Evolutionary conservation across 2,888 invertebrate species (phyloP), one percentile per base, ranked within the genome.

Genomic region (Eristalinus aeneus): DNA sequence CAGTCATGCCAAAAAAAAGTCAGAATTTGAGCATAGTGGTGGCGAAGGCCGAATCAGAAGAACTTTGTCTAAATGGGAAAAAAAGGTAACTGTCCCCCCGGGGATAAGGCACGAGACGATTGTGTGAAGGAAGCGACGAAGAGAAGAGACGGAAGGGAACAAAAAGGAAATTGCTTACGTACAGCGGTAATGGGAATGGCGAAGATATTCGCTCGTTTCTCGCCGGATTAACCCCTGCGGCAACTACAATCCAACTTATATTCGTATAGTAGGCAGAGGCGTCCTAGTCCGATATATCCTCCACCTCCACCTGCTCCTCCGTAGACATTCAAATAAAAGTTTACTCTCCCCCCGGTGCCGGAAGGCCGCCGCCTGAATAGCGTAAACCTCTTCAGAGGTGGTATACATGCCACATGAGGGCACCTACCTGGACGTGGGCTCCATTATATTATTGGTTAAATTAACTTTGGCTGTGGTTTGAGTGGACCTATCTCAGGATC

Each of bases 131-230:
- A 39, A 54, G 53, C 32, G 46, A 22, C 58, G 34, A 36, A 20
- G 11, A 12, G 36, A 20, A 1, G 6, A 27, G 39, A 56, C 64
- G 63, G 32, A 34, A 12, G 16, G 65, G 27, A 39, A 5, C 32
- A 79, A 53, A 76, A 56, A 78, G 65, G 72, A 85, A 85, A 85
- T 85, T 85, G 76, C 85, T 81, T 69, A 80, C 75, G 75, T 79
- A 78, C 64, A 76, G 77, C 69, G 54, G 61, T 75, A 75, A 74
- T 73, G 73, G 81, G n/a, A 63, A 68, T 76, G 76, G 72, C 58
- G 73, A 72, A 75, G 64, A 81, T 81, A 81, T 85, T 80, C 68
- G 54, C 61, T 85, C 75, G 69, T 64, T 71, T 64, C 53, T 71
- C 56, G 67, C 64, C 53, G 75, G 76, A 81, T 85, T 77, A 85